A percentile compares a stretch with the other conserved stretches of the same genome.
These are phyloP conservation scores for Parambassis ranga DNA, from an alignment of 2,797 vertebrate genomes.

Conservation along the genomic window DNA sequence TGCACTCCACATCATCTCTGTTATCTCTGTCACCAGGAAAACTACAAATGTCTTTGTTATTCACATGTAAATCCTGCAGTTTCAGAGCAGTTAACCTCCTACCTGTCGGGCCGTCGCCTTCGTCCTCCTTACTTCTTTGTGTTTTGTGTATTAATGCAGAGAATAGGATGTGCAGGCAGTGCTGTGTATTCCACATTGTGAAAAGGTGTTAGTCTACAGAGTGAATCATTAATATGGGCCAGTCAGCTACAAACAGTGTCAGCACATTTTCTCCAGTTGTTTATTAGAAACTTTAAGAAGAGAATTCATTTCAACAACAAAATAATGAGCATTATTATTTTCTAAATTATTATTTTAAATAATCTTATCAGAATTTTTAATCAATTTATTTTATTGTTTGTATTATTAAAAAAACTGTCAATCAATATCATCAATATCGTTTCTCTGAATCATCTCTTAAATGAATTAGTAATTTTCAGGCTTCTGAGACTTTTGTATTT, in stretches of 20 bases:
- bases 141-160: conserved; percentile 47
- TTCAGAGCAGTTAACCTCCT: conserved; percentile 41
- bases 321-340: too few relatives aligned
- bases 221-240: conserved; percentile 1
- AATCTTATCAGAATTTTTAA: too few relatives aligned
- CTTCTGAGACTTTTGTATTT: too few relatives aligned
- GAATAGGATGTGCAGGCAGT: conserved; percentile 4
- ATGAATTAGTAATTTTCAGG: too few relatives aligned
- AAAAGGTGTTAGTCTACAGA: background rate
- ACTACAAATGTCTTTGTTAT: conserved; percentile 3
- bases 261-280: background rate
- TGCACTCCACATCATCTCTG: background rate
- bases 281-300: background rate
- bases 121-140: conserved; percentile 6
- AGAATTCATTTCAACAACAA: too few relatives aligned
- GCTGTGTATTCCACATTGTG: conserved; percentile 53
- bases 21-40: background rate
- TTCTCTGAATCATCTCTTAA: too few relatives aligned
- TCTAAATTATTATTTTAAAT: too few relatives aligned
- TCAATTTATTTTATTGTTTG: too few relatives aligned
- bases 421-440: too few relatives aligned
- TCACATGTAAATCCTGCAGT: conserved; percentile 48
- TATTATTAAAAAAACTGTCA: too few relatives aligned
- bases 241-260: background rate
- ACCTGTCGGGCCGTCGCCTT: conserved; percentile 29